phyloP scores from a whole-genome alignment of 2,888 invertebrate genomes.

The Meganola albula region DNA sequence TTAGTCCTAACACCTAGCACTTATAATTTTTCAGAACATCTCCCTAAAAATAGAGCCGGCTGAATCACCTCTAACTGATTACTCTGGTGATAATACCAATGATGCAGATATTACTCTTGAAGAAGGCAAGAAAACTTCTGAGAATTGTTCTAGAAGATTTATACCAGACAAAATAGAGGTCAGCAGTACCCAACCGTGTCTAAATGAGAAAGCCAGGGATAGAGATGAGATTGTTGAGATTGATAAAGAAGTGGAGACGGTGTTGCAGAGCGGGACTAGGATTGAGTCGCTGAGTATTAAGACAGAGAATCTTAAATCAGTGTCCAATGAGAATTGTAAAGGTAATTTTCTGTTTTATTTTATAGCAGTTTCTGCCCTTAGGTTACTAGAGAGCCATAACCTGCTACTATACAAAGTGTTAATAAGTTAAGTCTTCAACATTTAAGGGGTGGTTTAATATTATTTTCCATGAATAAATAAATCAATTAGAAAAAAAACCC shows the following conservation, averaged over 20 bases:
- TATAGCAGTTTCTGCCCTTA: no score
- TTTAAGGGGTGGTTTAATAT: no score
- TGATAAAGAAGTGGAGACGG: constrained; percentile 71
- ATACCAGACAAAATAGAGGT: constrained; percentile 59
- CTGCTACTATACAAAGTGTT: no score
- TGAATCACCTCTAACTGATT: constrained; percentile 65
- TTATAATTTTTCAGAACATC: constrained; percentile 56
- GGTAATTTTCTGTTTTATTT: constrained; percentile 39
- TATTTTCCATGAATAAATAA: no score
- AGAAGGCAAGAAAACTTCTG: constrained; percentile 58
- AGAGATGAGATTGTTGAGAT: constrained; percentile 56
- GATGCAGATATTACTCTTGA: constrained; percentile 63
- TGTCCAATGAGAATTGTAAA: constrained; percentile 62
- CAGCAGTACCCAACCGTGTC: constrained; percentile 64
- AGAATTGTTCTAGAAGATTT: constrained; percentile 46
- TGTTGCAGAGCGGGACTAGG: constrained; percentile 67
- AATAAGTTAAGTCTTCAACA: no score
- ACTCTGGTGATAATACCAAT: constrained; percentile 70
- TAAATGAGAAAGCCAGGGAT: constrained; percentile 51
- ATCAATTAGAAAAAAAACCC: no score
- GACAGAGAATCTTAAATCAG: constrained; percentile 60
- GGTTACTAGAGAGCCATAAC: no score
- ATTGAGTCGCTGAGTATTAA: constrained; percentile 68
- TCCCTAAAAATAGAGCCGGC: constrained; percentile 65
- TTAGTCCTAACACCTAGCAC: no score